Percentiles rank a stretch among this genome's conserved stretches.
These are phyloP conservation scores for Diplolepis rosae DNA, from an alignment of 2,888 invertebrate genomes.

Conservation along the genomic window DNA sequence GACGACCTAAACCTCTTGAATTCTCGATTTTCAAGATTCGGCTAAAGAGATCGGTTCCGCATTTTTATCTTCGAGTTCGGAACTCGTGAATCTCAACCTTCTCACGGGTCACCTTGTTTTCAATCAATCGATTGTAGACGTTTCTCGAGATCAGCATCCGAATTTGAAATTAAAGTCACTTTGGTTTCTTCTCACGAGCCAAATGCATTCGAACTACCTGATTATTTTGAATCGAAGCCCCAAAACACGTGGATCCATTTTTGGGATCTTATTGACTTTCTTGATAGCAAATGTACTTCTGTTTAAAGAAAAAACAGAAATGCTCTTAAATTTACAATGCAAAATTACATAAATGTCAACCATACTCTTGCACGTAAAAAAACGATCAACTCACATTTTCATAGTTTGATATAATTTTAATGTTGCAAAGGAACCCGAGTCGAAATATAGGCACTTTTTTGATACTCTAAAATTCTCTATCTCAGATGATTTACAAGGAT, in stretches of 20 bases:
- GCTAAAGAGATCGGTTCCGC: not conserved
- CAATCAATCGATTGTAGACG: not conserved
- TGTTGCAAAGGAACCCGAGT: too few relatives aligned
- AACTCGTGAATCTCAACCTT: conserved; percentile 21
- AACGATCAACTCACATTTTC: too few relatives aligned
- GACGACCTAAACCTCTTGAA: not conserved
- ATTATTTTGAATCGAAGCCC: conserved; percentile 13
- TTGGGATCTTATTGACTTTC: not conserved
- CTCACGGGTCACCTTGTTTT: conserved; percentile 22
- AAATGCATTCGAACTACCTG: conserved; percentile 21
- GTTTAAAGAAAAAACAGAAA: not conserved
- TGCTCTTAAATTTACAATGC: not conserved
- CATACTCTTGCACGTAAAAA: not conserved
- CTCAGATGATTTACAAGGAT: too few relatives aligned
- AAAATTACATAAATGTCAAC: not conserved
- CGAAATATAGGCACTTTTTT: too few relatives aligned
- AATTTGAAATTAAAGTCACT: conserved; percentile 19
- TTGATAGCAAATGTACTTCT: not conserved
- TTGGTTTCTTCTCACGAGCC: conserved; percentile 8
- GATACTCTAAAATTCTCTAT: too few relatives aligned
- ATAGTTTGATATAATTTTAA: too few relatives aligned
- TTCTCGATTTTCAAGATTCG: not conserved
- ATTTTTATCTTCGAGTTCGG: not conserved
- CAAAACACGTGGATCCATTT: not conserved
- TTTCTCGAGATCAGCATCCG: conserved; percentile 22